Evolutionary conservation across 2,797 vertebrate species (phyloP), one percentile per base, ranked within the genome.

Genomic region (Eidolon dupreanum): DNA sequence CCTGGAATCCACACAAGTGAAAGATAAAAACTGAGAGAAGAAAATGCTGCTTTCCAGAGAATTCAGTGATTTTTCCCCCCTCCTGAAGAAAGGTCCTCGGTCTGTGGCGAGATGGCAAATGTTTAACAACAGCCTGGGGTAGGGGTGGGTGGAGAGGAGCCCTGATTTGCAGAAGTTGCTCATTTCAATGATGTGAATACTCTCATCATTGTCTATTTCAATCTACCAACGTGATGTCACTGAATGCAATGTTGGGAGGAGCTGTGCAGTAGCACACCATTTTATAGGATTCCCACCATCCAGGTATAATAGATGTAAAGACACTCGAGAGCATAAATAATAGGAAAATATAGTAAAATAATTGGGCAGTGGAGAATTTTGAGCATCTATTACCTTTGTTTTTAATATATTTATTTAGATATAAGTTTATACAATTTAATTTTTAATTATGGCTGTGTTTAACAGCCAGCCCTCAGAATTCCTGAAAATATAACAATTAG

Each of bases 391-490:
- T 78, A 71, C 49, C 15, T 38, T 36, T 43, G 28, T 43, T 12
- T 10, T 15, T 10, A 81, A 81, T 41, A 26, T 51, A 43, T 79
- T 87, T 81, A 70, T 87, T 66, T 81, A 73, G 41, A 24, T 77
- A 12, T 82, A 74, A 73, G 49, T 74, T 82, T 65, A 26, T 22
- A 59, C 38, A 46, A 88, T 38, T 68, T 81, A 36, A 61, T 38
- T 84, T 85, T 96, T 70, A 63, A 79, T 79, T 55, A 61, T 61
- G 82, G 53, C 36, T 73, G 15, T 85, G 46, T 87, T 91, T 81
- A 57, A 86, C 5, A 75, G 33, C 43, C 20, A 57, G 79, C 46
- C 49, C 33, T 77, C 31, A 74, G 70, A 74, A 65, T 86, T 94
- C 55, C 82, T 83, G 16, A 94, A 87, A 83, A 38, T 65, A 38